Evolutionary conservation across 2,888 invertebrate species (phyloP).

Genomic region (Drosophila helvetica): DNA sequence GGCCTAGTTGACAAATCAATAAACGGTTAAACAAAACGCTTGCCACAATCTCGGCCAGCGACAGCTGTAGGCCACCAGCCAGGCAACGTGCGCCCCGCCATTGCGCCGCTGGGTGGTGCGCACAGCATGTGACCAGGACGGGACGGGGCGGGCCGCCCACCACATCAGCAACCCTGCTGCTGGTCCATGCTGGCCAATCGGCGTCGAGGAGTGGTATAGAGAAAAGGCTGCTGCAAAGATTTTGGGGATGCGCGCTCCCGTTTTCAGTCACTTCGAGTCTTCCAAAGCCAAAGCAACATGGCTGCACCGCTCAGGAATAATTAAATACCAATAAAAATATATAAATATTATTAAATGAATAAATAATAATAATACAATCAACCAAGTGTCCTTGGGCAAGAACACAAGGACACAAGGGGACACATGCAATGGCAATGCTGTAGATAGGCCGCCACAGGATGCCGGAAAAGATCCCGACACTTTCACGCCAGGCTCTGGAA

Average conservation of each 20-base stretch:
- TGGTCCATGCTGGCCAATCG: constrained; percentile 46
- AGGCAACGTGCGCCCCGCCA: constrained; percentile 36
- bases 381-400: constrained; percentile 25
- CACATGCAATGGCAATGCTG: constrained; percentile 13
- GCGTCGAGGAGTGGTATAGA: constrained; percentile 53
- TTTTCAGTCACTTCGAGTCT: constrained; percentile 81
- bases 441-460: constrained; percentile 3
- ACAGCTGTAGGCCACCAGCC: constrained; percentile 43
- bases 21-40: constrained; percentile 58
- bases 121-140: constrained; percentile 44
- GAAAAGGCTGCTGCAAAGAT: constrained; percentile 74
- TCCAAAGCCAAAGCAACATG: constrained; percentile 77
- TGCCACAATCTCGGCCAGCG: constrained; percentile 65
- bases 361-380: constrained; percentile 16
- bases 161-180: constrained; percentile 3
- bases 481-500: constrained; percentile 39
- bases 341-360: constrained; percentile 12
- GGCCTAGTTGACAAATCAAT: constrained; percentile 44
- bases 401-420: constrained; percentile 9
- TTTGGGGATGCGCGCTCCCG: constrained; percentile 39
- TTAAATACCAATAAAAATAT: constrained; percentile 35
- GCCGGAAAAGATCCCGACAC: constrained; percentile 1
- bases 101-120: constrained; percentile 38
- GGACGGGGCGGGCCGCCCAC: constrained; percentile 9
- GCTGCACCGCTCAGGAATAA: constrained; percentile 58